Base-by-base conservation (phyloP, 2,797 vertebrate genomes). In the Echeneis naucrates region DNA sequence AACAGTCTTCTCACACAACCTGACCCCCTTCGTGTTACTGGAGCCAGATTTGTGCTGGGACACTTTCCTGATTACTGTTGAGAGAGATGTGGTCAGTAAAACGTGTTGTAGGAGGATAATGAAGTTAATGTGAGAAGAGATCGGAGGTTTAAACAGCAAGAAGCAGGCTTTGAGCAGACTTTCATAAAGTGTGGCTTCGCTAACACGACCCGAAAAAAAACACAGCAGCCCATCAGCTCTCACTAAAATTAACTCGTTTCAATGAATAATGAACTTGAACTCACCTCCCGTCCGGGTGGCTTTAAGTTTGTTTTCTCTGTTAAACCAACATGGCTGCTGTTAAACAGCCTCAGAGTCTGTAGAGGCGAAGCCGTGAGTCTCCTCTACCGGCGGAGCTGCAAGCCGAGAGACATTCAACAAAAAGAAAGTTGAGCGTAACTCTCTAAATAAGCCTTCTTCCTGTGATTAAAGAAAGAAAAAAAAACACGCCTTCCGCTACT, bases 401-500 rank as follows among this genome's bases (percentile, higher is more conserved):
- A 24, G 35, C 1, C 32, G 54, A 0, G 1, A 30, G 5, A 57
- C 45, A 9, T 9, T 57, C 45, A 78, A 63, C 54, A 77, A 27
- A 5, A 33, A 35, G 2, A 4, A 55, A 37, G 45, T 67, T 2
- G 54, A 69, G 38, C 30, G 64, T 57, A 60, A 75, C 37, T 80
- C 66, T 71, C 8, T 11, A 54, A 35, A 21, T 23, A 24, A 61
- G 17, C 5, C 66, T 55, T 30, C 69, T 90, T 89, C 87, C 86
- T 83, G 75, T 65, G 17, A 42, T 21, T 30, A 30, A 30, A 30
- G 6, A 27, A 26, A 0, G 0, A 5, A 30, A 23, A 50, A 48
- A 8, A 68, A 13, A 38, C 37, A 65, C 80, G 67, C 9, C 73
- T 88, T 90, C 90, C 89, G 87, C 54, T 56, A n/a, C 7, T 14